These are phyloP conservation scores for Acanthosoma haemorrhoidale DNA, from an alignment of 2,888 invertebrate genomes.

Conservation along the genomic window DNA sequence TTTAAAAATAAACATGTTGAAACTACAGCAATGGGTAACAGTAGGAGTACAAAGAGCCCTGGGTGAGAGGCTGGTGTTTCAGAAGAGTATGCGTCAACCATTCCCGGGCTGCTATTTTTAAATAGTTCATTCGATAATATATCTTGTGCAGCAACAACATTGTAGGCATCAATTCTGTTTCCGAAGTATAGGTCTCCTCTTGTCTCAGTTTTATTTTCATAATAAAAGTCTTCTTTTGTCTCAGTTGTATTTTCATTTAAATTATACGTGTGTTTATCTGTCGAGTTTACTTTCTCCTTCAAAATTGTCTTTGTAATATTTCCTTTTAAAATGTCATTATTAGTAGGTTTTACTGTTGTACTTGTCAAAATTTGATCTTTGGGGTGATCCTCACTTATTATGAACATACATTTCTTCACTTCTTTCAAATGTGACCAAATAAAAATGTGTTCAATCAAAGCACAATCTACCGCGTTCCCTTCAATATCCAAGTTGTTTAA, in stretches of 20 bases:
- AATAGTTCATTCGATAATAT: slow-evolving; percentile 33
- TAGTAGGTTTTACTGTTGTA: neutral
- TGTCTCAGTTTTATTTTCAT: neutral
- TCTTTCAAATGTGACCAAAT: slow-evolving; percentile 30
- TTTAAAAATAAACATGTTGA: slow-evolving; percentile 31
- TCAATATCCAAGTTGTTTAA: slow-evolving; percentile 60
- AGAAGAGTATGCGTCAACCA: slow-evolving; percentile 34
- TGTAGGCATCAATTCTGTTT: neutral
- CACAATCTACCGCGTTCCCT: slow-evolving; percentile 67
- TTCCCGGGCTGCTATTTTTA: slow-evolving; percentile 30
- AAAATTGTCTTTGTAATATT: neutral
- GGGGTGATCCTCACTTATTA: slow-evolving; percentile 28
- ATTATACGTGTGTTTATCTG: too few relatives aligned
- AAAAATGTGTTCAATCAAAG: slow-evolving; percentile 31
- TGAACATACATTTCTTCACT: slow-evolving; percentile 26
- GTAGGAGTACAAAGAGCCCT: slow-evolving; percentile 35
- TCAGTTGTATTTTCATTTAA: neutral
- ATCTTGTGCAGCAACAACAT: neutral
- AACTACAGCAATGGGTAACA: slow-evolving; percentile 36
- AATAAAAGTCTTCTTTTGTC: neutral
- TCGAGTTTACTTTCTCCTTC: neutral
- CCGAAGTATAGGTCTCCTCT: neutral
- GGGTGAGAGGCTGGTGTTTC: slow-evolving; percentile 38
- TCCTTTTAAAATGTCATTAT: neutral
- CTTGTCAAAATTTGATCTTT: neutral